These are phyloP conservation scores for Raja brachyura DNA, from an alignment of 2,113 vertebrate species.

Conservation along the genomic window DNA sequence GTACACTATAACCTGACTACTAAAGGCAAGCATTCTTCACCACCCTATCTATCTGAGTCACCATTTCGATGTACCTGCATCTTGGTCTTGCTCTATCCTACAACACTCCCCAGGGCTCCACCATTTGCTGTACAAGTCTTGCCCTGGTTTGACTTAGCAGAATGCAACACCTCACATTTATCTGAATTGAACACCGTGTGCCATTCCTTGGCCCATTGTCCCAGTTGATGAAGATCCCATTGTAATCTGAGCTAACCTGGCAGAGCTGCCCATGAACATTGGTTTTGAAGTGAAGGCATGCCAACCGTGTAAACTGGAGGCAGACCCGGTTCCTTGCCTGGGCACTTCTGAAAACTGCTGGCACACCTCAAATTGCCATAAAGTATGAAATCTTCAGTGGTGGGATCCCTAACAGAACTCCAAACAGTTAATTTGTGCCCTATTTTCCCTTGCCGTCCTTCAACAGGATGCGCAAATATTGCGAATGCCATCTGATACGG, in stretches of 20 bases:
- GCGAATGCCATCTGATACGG: not conserved
- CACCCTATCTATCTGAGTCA: too few species aligned
- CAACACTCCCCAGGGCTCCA: too few species aligned
- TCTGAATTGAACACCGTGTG: too few species aligned
- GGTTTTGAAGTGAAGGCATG: not conserved
- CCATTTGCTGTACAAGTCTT: too few species aligned
- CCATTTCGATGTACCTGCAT: too few species aligned
- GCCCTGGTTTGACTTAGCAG: too few species aligned
- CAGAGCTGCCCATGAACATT: not conserved
- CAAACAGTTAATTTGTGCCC: not conserved
- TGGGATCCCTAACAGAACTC: not conserved
- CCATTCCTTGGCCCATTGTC: too few species aligned
- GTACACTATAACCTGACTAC: too few species aligned
- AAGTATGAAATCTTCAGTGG: not conserved
- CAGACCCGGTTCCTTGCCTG: not conserved
- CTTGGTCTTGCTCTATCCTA: too few species aligned
- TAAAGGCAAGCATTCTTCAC: too few species aligned
- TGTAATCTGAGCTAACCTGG: not conserved
- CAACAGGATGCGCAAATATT: not conserved
- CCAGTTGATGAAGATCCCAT: too few species aligned
- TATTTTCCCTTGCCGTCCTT: not conserved
- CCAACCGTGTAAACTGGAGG: not conserved
- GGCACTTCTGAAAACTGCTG: not conserved
- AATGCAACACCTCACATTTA: too few species aligned
- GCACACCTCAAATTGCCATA: not conserved